Evolutionary conservation across 2,888 invertebrate genomes (phyloP).

Genomic region (Molanna angustata): DNA sequence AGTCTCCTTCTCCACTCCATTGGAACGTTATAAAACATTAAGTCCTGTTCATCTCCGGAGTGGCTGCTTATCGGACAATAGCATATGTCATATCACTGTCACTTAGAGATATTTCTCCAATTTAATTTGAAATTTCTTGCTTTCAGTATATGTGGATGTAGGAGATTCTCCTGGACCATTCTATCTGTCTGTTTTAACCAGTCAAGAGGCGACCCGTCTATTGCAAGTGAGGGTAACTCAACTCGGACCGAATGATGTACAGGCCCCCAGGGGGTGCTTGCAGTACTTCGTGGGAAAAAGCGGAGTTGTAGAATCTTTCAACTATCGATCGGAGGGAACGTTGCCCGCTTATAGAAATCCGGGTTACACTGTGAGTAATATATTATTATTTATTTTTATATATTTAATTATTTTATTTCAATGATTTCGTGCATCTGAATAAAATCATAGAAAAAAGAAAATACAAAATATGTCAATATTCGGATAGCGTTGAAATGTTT

Average conservation of each 20-base stretch:
- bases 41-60: too few relatives aligned
- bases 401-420: too few relatives aligned
- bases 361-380: conserved; percentile 59
- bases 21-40: too few relatives aligned
- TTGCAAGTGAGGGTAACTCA: conserved; percentile 60
- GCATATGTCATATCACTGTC: too few relatives aligned
- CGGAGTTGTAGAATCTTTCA: conserved; percentile 68
- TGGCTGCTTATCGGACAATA: too few relatives aligned
- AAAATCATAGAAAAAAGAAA: neutral
- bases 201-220: conserved; percentile 53
- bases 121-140: too few relatives aligned
- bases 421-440: too few relatives aligned
- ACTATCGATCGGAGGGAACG: conserved; percentile 61
- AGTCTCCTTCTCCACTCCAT: too few relatives aligned
- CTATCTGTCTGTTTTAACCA: conserved; percentile 62
- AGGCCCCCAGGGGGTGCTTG: conserved; percentile 59
- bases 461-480: neutral
- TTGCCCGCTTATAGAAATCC: conserved; percentile 54
- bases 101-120: too few relatives aligned
- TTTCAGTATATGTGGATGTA: conserved; percentile 71
- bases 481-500: too few relatives aligned
- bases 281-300: conserved; percentile 61
- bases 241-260: conserved; percentile 30
- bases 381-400: neutral
- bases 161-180: conserved; percentile 61